A percentile compares a stretch with the other conserved stretches of the same genome.
phyloP scores from a whole-genome alignment of 2,888 invertebrate species.

The Dryobota labecula region DNA sequence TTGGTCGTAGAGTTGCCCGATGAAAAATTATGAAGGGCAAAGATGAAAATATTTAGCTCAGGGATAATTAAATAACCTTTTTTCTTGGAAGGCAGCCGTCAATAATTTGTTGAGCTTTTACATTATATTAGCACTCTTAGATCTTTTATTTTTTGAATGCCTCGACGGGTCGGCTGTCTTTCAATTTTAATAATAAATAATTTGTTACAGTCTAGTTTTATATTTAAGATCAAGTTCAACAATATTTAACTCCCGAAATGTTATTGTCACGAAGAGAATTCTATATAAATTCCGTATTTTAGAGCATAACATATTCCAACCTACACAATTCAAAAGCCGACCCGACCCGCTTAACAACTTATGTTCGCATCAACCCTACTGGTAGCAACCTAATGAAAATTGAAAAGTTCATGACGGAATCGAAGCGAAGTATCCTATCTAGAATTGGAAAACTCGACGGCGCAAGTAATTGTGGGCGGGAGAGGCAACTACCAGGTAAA shows the following conservation, averaged over 20 bases:
- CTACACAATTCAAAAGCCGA: neutral
- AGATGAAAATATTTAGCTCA: neutral
- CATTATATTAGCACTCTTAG: neutral
- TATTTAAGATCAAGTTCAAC: neutral
- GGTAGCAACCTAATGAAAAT: constrained; percentile 26
- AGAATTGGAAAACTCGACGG: constrained; percentile 37
- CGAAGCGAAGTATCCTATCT: constrained; percentile 10
- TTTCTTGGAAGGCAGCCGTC: neutral
- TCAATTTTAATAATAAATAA: neutral
- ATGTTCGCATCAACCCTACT: neutral
- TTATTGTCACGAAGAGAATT: neutral
- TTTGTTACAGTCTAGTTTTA: neutral
- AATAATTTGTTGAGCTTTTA: neutral
- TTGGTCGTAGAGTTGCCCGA: constrained; percentile 21
- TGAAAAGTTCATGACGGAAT: constrained; percentile 41
- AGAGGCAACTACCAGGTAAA: neutral
- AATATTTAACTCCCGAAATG: neutral
- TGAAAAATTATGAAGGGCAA: constrained; percentile 28
- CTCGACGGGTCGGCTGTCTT: neutral
- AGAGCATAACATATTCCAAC: neutral
- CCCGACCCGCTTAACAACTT: neutral
- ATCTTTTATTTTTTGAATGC: neutral
- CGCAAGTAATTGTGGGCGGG: neutral
- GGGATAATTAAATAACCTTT: neutral
- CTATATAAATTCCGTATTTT: neutral